Evolutionary conservation across 2,113 vertebrate genomes (phyloP).

Genomic region (Pelmatolapia mariae): DNA sequence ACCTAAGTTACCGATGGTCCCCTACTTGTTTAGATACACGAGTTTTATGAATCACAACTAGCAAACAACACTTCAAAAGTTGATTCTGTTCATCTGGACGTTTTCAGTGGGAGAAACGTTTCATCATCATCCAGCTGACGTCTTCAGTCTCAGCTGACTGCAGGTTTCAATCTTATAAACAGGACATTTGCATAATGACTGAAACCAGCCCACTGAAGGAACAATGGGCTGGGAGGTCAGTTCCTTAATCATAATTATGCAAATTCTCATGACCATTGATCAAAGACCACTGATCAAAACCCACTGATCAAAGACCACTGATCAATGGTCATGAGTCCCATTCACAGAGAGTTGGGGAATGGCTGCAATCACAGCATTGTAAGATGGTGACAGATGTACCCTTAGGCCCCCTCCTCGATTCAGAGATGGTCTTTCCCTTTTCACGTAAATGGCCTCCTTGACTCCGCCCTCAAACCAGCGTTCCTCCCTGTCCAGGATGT

Average conservation of each 20-base stretch:
- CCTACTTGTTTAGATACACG: not conserved
- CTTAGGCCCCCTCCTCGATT: accelerated
- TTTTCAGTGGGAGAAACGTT: not conserved
- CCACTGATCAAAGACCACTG: accelerated
- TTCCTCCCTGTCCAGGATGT: not conserved
- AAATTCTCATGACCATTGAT: accelerated
- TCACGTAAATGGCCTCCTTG: not conserved
- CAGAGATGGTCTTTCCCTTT: not conserved
- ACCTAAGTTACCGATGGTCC: not conserved
- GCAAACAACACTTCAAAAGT: not conserved
- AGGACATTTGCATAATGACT: accelerated
- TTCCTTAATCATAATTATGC: accelerated
- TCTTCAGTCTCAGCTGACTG: not conserved
- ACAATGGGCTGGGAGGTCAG: not conserved
- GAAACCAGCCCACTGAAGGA: not conserved
- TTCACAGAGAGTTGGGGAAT: not conserved
- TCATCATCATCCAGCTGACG: accelerated
- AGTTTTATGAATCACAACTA: not conserved
- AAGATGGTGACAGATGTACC: accelerated
- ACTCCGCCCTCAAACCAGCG: not conserved
- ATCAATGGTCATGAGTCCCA: accelerated
- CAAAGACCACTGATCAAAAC: not conserved
- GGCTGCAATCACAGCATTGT: not conserved
- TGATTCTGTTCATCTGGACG: not conserved
- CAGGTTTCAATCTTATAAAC: accelerated